Percentiles rank a stretch among this genome's conserved stretches.
These are phyloP conservation scores for Zeuzera pyrina DNA, from an alignment of 2,888 invertebrate species.

Conservation along the genomic window DNA sequence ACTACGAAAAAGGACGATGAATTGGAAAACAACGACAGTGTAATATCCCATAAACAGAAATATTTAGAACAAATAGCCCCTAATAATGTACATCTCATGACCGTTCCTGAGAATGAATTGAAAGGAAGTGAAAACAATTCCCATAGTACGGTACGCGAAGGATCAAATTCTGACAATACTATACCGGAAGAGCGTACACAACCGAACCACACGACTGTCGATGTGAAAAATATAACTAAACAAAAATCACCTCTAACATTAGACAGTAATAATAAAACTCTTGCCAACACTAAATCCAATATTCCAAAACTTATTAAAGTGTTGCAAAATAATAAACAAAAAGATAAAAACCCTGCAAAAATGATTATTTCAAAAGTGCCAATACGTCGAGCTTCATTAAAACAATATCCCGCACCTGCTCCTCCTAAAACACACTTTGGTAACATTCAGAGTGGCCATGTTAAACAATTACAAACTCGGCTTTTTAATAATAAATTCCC, in stretches of 20 bases:
- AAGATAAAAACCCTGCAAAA: slow-evolving; percentile 49
- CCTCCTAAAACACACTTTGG: slow-evolving; percentile 63
- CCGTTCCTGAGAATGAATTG: no score
- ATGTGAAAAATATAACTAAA: not conserved
- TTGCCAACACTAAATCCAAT: slow-evolving; percentile 35
- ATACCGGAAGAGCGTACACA: not conserved
- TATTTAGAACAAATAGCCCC: no score
- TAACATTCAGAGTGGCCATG: slow-evolving; percentile 59
- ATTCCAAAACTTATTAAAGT: slow-evolving; percentile 56
- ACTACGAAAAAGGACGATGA: not conserved
- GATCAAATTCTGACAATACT: no score
- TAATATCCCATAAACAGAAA: no score
- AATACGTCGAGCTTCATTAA: slow-evolving; percentile 45
- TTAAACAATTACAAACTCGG: slow-evolving; percentile 60
- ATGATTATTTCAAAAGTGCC: slow-evolving; percentile 55
- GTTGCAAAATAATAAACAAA: slow-evolving; percentile 37
- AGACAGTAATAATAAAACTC: not conserved
- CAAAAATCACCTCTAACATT: not conserved
- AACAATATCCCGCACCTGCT: slow-evolving; percentile 55
- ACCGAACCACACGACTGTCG: not conserved
- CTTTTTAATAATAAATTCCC: slow-evolving; percentile 44
- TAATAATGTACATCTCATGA: no score
- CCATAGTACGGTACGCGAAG: no score
- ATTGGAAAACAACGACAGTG: not conserved
- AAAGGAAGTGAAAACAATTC: no score